Evolutionary conservation across 2,113 vertebrate genomes (phyloP).

Genomic region (Irena cyanogastra): DNA sequence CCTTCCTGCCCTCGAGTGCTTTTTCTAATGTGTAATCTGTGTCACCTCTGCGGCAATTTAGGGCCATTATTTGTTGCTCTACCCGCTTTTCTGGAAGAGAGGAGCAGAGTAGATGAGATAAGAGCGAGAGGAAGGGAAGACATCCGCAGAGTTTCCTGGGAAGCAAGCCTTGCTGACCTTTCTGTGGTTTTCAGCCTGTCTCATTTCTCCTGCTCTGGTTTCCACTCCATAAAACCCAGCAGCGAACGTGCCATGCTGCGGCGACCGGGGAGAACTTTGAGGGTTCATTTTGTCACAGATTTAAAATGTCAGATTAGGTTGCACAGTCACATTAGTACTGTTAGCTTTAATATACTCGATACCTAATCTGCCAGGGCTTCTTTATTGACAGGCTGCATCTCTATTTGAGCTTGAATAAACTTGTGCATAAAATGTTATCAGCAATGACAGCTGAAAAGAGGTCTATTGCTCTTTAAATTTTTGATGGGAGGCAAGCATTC

Average conservation of each 20-base stretch:
- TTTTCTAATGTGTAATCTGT: slow-evolving; percentile 8
- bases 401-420: slow-evolving; percentile 41
- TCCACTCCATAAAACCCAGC: slow-evolving; percentile 43
- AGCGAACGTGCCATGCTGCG: not conserved
- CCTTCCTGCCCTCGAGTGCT: not conserved
- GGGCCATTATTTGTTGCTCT: slow-evolving; percentile 28
- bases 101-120: not conserved
- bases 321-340: slow-evolving; percentile 3
- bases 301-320: slow-evolving; percentile 43
- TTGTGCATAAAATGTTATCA: slow-evolving; percentile 54
- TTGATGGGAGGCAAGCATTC: slow-evolving; percentile 51
- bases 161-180: not conserved
- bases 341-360: slow-evolving; percentile 39
- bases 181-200: not conserved
- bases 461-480: slow-evolving; percentile 63
- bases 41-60: not conserved
- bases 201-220: not conserved
- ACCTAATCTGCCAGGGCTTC: slow-evolving; percentile 36
- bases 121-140: not conserved
- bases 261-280: not conserved
- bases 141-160: not conserved
- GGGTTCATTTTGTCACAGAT: slow-evolving; percentile 25
- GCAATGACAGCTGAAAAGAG: slow-evolving; percentile 47
- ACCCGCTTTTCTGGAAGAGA: not conserved
- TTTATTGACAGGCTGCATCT: slow-evolving; percentile 58